Evolutionary conservation across 2,888 invertebrate genomes (phyloP), one percentile per base, ranked within the genome.

Genomic region (Orchesella flavescens): DNA sequence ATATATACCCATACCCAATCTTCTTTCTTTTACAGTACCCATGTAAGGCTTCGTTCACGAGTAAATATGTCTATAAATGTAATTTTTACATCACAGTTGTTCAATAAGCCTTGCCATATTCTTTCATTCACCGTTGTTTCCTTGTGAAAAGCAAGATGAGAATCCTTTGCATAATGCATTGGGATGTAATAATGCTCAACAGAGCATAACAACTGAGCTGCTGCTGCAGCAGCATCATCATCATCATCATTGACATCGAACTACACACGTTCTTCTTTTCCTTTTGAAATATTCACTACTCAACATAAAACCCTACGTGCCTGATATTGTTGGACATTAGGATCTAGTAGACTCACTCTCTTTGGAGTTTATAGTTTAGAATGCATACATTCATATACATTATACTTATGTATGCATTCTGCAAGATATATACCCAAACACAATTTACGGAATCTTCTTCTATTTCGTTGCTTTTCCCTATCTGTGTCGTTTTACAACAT

Each of bases 101-200:
- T 34, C 34, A 34, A 7, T 34, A 34, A 34, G 34, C 34, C 34
- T 34, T 57, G 12, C 61, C 23, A 61, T 61, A 24, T 61, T 61
- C 61, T 61, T 61, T 61, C 61, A 43, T n/a, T 65, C 65, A 65
- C 65, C 65, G 44, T 44, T 44, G 43, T 61, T 61, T 21, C 2
- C 21, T 61, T 24, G 24, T 21, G 9, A 34, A 34, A 34, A 34
- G 34, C 34, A 34, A 34, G 34, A 34, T 4, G 34, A 34, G 34
- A 7, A 34, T 2, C 34, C 34, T 34, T 34, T 34, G 34, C 34
- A 34, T 34, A 34, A 34, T 34, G 34, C 34, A 34, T 34, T 34
- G 34, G 34, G 34, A 34, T 2, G 34, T 34, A 34, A 24, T 61
- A 61, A 61, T 21, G 61, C 19, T 13, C 61, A 61, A 15, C 24